Evolutionary conservation across 2,888 invertebrate species (phyloP).

Genomic region (Spicauda simplicius): DNA sequence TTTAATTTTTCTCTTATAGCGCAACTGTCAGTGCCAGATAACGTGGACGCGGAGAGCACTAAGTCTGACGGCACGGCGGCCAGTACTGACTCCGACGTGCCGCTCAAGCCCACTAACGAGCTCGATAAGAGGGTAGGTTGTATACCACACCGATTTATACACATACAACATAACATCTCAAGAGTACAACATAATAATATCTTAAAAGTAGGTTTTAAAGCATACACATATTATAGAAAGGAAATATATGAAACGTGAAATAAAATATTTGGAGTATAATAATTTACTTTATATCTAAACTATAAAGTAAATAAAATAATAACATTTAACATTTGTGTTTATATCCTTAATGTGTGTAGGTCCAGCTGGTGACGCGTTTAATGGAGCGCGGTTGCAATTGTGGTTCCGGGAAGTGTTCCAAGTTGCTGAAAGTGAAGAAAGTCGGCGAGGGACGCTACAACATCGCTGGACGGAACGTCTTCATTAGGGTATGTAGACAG

Average conservation of each 20-base stretch:
- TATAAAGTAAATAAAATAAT: too few relatives aligned
- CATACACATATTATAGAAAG: too few relatives aligned
- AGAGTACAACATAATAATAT: too few relatives aligned
- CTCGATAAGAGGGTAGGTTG: slow-evolving; percentile 84
- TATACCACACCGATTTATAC: too few relatives aligned
- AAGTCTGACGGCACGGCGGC: slow-evolving; percentile 83
- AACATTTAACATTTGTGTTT: slow-evolving; percentile 18
- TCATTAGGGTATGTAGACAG: slow-evolving; percentile 89
- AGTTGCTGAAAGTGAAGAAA: slow-evolving; percentile 90
- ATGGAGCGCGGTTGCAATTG: slow-evolving; percentile 91
- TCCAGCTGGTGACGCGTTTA: slow-evolving; percentile 88
- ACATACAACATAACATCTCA: too few relatives aligned
- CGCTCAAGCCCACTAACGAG: slow-evolving; percentile 86
- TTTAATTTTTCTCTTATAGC: slow-evolving; percentile 45
- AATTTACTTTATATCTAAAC: too few relatives aligned
- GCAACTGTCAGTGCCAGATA: slow-evolving; percentile 64
- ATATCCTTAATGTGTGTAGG: slow-evolving; percentile 66
- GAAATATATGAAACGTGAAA: too few relatives aligned
- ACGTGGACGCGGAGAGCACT: slow-evolving; percentile 90
- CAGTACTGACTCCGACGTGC: slow-evolving; percentile 88
- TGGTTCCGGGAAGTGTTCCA: slow-evolving; percentile 88
- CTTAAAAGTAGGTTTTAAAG: too few relatives aligned
- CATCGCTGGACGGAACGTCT: slow-evolving; percentile 94
- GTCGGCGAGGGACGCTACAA: slow-evolving; percentile 94
- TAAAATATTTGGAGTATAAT: too few relatives aligned